Conservation (phyloP, 1,140 invertebrate genomes). For the Saxidomus purpurata region DNA sequence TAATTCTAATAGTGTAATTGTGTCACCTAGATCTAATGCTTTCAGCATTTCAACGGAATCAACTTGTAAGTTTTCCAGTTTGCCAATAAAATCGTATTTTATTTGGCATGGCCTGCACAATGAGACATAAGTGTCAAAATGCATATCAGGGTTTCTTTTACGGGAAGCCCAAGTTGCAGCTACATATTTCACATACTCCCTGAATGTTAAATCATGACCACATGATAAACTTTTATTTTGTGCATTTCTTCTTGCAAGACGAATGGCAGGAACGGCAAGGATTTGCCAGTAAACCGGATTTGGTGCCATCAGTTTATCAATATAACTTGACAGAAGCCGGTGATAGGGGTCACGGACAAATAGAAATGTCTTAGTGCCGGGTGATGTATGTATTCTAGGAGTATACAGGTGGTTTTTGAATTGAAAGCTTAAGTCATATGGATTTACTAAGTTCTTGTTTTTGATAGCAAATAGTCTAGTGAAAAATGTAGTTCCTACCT, state of each 20-base stretch:
- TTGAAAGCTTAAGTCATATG: constrained; percentile 13
- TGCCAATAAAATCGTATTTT: constrained; percentile 53
- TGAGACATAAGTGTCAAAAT: background rate
- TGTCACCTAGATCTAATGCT: too few relatives aligned
- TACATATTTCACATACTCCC: constrained; percentile 45
- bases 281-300: too few relatives aligned
- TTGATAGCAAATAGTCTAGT: constrained; percentile 31
- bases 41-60: too few relatives aligned
- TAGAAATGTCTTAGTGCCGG: background rate
- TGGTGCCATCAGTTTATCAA: too few relatives aligned
- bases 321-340: too few relatives aligned
- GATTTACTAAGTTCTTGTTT: constrained; percentile 4
- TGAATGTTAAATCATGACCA: constrained; percentile 53
- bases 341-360: too few relatives aligned
- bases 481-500: constrained; percentile 40
- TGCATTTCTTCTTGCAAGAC: background rate
- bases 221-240: background rate
- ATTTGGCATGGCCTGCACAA: constrained; percentile 44
- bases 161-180: background rate
- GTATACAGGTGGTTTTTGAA: background rate
- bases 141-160: too few relatives aligned
- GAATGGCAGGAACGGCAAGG: constrained; percentile 38
- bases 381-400: background rate
- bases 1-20: too few relatives aligned
- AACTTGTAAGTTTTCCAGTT: constrained; percentile 50